A percentile compares a stretch with the other conserved stretches of the same genome.
Evolutionary conservation across 1,140 invertebrate genomes (phyloP).

Genomic region (Drosophila melanogaster): DNA sequence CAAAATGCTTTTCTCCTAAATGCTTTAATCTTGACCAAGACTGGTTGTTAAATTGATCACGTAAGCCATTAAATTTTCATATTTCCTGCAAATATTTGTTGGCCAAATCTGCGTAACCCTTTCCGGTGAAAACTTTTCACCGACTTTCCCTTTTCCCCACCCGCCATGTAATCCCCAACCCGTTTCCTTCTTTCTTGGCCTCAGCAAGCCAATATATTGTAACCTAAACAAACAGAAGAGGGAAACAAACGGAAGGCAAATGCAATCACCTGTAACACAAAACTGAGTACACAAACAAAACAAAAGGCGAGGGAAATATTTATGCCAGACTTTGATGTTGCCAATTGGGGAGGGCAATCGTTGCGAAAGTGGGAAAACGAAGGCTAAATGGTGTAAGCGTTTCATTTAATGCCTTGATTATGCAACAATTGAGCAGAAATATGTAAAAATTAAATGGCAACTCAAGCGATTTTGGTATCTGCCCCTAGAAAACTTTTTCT

Average conservation of each 20-base stretch:
- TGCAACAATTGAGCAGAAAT: slow-evolving; percentile 51
- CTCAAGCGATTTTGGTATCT: slow-evolving; percentile 54
- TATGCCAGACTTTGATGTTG: slow-evolving; percentile 71
- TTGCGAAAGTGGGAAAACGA: slow-evolving; percentile 15
- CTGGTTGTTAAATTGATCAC: slow-evolving; percentile 19
- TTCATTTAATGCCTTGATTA: slow-evolving; percentile 75
- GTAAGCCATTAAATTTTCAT: slow-evolving; percentile 45
- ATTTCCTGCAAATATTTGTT: slow-evolving; percentile 59
- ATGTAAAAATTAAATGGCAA: slow-evolving; percentile 59
- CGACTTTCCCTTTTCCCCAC: slow-evolving; percentile 1
- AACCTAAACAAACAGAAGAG: slow-evolving; percentile 69
- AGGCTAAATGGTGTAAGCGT: slow-evolving; percentile 47
- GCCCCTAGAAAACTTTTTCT: slow-evolving; percentile 38
- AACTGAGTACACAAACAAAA: slow-evolving; percentile 79
- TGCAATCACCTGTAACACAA: slow-evolving; percentile 80
- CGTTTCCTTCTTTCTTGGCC: slow-evolving; percentile 25
- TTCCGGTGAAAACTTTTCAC: slow-evolving; percentile 7
- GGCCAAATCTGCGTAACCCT: slow-evolving; percentile 26
- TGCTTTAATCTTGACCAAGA: not conserved
- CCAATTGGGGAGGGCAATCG: slow-evolving; percentile 50
- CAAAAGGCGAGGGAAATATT: slow-evolving; percentile 62
- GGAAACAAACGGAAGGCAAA: slow-evolving; percentile 45
- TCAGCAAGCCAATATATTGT: slow-evolving; percentile 59
- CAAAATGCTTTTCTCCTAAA: not conserved
- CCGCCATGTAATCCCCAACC: slow-evolving; percentile 11